Evolutionary conservation across 2,113 vertebrate genomes (phyloP), one percentile per base, ranked within the genome.

Genomic region (Chionodraco myersi): DNA sequence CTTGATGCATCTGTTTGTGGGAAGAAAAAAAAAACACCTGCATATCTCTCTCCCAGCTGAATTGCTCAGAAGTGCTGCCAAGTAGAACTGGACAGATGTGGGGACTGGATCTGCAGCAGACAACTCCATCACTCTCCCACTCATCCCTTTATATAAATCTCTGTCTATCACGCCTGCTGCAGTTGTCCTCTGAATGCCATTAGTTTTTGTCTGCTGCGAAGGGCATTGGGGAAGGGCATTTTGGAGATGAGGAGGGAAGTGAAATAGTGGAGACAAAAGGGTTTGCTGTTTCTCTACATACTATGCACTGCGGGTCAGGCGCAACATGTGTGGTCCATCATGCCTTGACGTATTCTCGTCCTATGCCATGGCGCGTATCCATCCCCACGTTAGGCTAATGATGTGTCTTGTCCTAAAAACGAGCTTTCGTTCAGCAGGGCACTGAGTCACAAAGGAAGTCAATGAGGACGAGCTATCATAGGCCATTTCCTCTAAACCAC

Each of bases 11-110:
- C 88, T 92, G 88, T 90, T 91, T 89, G 82, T 77, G 59, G 36
- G 34, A 0, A 0, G 18, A 54, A 60, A 56, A 77, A 60, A 74
- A 78, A 86, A 81, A 67, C 91, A 92, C 91, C 92, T 93, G 91
- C 91, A 88, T 90, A 90, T 92, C 88, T 90, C 82, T 77, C 87
- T 89, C 86, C 87, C 82, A 36, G 80, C 88, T 86, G 90, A 90
- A 91, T 88, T 84, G 79, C 85, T 92, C 83, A 89, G 88, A 91
- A 87, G 82, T 71, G 86, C 89, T 90, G 92, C 92, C 91, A 92
- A 91, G 88, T 84, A 82, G 89, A 92, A 90, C 88, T 13, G 67
- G 87, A 89, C 92, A 92, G 92, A 92, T 92, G 92, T 91, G 92
- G 75, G 68, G 80, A 85, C 88, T 89, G 91, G 79, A 90, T 90